Evolutionary conservation across 2,888 invertebrate species (phyloP).

Genomic region (Trichacis sp.): DNA sequence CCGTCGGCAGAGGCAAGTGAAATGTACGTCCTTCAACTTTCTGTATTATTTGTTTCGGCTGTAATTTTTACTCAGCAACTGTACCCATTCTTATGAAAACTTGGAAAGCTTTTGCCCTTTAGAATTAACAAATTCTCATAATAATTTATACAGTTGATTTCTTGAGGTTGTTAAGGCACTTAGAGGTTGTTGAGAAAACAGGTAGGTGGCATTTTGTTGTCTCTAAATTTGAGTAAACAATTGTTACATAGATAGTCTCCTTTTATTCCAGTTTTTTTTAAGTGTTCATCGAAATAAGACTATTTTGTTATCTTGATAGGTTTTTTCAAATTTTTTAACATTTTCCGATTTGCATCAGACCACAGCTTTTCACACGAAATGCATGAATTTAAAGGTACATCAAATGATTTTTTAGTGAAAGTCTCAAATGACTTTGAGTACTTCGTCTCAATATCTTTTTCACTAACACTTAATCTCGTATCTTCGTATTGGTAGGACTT

Average conservation of each 20-base stretch:
- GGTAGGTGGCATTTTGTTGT: slow-evolving; percentile 45
- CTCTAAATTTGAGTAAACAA: slow-evolving; percentile 41
- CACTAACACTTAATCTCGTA: too few relatives aligned
- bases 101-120: slow-evolving; percentile 60
- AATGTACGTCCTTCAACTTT: slow-evolving; percentile 51
- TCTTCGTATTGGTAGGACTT: too few relatives aligned
- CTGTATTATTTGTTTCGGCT: slow-evolving; percentile 44
- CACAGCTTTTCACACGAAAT: slow-evolving; percentile 35
- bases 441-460: not conserved
- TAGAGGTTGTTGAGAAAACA: slow-evolving; percentile 47
- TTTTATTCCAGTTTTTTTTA: too few relatives aligned
- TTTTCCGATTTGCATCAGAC: slow-evolving; percentile 4
- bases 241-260: not conserved
- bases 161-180: slow-evolving; percentile 21
- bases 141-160: too few relatives aligned
- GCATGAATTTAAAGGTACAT: slow-evolving; percentile 22
- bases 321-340: too few relatives aligned
- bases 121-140: slow-evolving; percentile 50
- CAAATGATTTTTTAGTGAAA: slow-evolving; percentile 13
- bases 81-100: slow-evolving; percentile 52
- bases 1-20: slow-evolving; percentile 57
- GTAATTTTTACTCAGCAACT: slow-evolving; percentile 52
- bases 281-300: too few relatives aligned
- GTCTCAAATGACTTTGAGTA: slow-evolving; percentile 14
- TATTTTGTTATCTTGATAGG: too few relatives aligned